Base-by-base conservation (phyloP, 2,888 invertebrate species). In the Patella caerulea region DNA sequence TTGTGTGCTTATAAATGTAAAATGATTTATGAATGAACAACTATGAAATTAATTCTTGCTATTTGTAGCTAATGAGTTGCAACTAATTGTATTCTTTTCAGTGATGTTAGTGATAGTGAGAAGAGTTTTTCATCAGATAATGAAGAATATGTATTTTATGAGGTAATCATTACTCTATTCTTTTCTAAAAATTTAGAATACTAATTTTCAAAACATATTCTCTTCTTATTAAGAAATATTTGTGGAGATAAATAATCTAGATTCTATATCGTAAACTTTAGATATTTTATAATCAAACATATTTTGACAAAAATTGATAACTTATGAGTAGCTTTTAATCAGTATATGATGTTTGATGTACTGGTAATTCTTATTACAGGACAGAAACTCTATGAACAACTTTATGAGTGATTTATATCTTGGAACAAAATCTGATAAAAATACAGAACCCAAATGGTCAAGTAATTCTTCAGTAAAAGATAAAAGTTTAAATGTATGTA, bases 361-460 rank as follows among this genome's bases (percentile, higher is more conserved):
- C 45, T 0, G 9, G 45, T 45, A n/a, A 52, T 29, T 17, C 4
- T 72, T 52, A 73, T 80, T 83, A 11, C 79, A 89, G 89, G 88
- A 90, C 71, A 83, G 82, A 11, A 91, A 91, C 84, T 71, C 85
- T 11, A 85, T 89, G 78, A 91, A 90, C 80, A 86, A 82, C 71
- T 84, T 87, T 78, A 86, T 91, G 86, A 83, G 86, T n/a, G 85
- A 84, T 71, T 74, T 90, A 73, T 91, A 91, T 80, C 85, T 82
- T 72, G 84, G 79, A 53, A 82, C 79, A 29, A 81, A 84, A 14
- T 72, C 76, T 5, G 59, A 29, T 17, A 71, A 71, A 12, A 29
- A 65, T 7, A 11, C 65, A 24, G 65, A 71, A 15, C 70, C 72
- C 34, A 54, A 53, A 2, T 69, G 59, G n/a, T 17, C 71, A 54